Conservation (phyloP, 2,113 vertebrate species). For the Clupea harengus region DNA sequence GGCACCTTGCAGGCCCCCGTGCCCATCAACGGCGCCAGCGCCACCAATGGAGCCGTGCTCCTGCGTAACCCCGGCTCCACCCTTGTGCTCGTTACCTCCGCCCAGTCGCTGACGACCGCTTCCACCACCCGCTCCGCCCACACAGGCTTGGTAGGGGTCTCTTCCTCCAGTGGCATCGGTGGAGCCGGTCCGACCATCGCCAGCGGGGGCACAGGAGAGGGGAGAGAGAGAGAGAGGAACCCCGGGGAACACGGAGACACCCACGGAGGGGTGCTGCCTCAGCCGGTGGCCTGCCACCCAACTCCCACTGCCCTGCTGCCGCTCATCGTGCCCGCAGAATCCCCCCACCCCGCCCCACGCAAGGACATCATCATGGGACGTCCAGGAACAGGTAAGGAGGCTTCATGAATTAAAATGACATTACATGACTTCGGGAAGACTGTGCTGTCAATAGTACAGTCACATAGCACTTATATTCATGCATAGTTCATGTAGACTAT, state of each 20-base stretch:
- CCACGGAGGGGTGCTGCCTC: conserved; percentile 63
- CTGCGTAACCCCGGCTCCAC: conserved; percentile 69
- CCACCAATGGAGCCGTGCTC: conserved; percentile 69
- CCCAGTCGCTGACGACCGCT: conserved; percentile 65
- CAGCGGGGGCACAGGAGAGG: conserved; percentile 62
- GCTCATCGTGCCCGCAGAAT: conserved; percentile 85
- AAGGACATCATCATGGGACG: conserved; percentile 94
- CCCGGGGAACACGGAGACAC: conserved; percentile 63
- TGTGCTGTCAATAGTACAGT: not conserved
- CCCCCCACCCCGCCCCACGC: conserved; percentile 83
- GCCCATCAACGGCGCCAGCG: conserved; percentile 80
- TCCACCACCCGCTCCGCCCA: conserved; percentile 57
- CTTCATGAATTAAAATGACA: not conserved
- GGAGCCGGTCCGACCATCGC: conserved; percentile 50
- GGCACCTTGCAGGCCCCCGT: conserved; percentile 81
- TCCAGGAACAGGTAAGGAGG: conserved; percentile 83
- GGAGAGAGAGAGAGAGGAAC: conserved; percentile 68
- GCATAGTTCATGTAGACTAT: not conserved
- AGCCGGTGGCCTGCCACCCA: conserved; percentile 88
- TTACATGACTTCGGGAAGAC: not conserved
- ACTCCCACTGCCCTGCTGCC: conserved; percentile 87
- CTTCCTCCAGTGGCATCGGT: conserved; percentile 39
- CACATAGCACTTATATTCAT: not conserved
- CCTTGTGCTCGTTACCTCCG: conserved; percentile 68
- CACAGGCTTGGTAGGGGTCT: conserved; percentile 54